Percentiles rank a stretch among this genome's conserved stretches.
These are phyloP conservation scores for Melinaea menophilus DNA, from an alignment of 2,888 invertebrate species.

Conservation along the genomic window DNA sequence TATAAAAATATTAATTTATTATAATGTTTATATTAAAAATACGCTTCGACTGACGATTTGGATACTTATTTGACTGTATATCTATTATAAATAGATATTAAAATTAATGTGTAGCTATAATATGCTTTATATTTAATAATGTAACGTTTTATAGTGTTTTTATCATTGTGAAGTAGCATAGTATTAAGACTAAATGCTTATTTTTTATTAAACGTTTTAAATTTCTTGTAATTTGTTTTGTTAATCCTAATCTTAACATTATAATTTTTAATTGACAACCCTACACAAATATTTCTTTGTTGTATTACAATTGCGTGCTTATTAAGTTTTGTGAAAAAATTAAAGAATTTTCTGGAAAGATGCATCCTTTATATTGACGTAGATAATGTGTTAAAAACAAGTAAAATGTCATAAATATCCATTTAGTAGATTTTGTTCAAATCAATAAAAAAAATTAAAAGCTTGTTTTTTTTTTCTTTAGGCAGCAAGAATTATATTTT, in stretches of 20 bases:
- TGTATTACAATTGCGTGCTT: too few species aligned
- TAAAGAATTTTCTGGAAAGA: too few species aligned
- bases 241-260: neutral
- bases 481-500: too few species aligned
- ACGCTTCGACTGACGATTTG: slow-evolving; percentile 19
- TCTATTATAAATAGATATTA: slow-evolving; percentile 13
- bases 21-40: slow-evolving; percentile 3
- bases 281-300: too few species aligned
- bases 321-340: too few species aligned
- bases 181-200: slow-evolving; percentile 4
- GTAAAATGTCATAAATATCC: too few species aligned
- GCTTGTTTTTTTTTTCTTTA: too few species aligned
- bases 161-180: neutral
- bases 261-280: too few species aligned
- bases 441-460: too few species aligned
- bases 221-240: neutral
- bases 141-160: neutral
- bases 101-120: slow-evolving; percentile 9
- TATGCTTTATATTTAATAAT: slow-evolving; percentile 3
- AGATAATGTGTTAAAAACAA: too few species aligned
- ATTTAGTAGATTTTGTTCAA: too few species aligned
- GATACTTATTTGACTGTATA: slow-evolving; percentile 11
- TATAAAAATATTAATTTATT: neutral
- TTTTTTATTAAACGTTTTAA: neutral
- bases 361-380: too few species aligned